Conservation (phyloP, 2,888 invertebrate genomes). For the Thelaira solivaga region DNA sequence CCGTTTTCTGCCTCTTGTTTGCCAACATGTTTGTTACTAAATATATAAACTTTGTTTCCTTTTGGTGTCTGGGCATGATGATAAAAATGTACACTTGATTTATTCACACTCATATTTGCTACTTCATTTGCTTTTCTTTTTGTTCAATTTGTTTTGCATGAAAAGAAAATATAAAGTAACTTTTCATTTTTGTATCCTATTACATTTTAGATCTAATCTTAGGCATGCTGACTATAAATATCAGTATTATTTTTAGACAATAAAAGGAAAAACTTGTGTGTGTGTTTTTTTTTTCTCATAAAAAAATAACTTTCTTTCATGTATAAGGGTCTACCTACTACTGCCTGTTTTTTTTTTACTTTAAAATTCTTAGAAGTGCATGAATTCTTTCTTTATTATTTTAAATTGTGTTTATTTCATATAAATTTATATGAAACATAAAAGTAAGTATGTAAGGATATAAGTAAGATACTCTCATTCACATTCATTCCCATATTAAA, state of each 20-base stretch:
- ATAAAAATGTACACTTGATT: constrained; percentile 39
- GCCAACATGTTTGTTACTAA: neutral
- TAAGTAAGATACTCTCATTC: too few species aligned
- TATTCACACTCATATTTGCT: constrained; percentile 47
- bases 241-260: neutral
- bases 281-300: too few species aligned
- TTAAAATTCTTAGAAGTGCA: neutral
- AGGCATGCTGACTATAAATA: too few species aligned
- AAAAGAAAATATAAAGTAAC: constrained; percentile 19
- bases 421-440: too few species aligned
- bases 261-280: too few species aligned
- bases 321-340: too few species aligned
- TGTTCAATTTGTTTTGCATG: neutral
- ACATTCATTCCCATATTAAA: neutral
- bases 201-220: constrained; percentile 17
- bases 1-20: neutral
- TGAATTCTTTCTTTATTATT: constrained; percentile 9
- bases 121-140: constrained; percentile 31
- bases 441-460: too few species aligned
- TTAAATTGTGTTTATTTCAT: constrained; percentile 4
- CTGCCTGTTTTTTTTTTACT: neutral
- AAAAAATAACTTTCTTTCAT: too few species aligned
- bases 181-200: constrained; percentile 31
- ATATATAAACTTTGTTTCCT: neutral
- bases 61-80: neutral